Conservation (phyloP, 1,140 invertebrate genomes). For the Glossosoma conforme region DNA sequence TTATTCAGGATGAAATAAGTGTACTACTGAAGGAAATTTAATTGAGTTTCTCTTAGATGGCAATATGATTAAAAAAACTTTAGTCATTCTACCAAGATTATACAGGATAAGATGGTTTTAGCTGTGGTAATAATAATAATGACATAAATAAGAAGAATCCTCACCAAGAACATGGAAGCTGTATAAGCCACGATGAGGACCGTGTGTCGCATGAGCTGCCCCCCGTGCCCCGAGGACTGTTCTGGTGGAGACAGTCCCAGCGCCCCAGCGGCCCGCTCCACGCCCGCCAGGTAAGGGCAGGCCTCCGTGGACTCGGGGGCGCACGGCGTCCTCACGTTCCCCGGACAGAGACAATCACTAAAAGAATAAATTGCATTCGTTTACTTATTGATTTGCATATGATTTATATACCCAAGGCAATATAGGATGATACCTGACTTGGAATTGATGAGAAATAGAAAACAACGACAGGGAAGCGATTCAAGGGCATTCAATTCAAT, state of each 20-base stretch:
- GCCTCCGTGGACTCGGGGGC: constrained; percentile 17
- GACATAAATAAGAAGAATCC: constrained; percentile 38
- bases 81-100: neutral
- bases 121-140: constrained; percentile 2
- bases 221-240: constrained; percentile 38
- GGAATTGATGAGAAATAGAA: too few relatives aligned
- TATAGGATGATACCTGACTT: too few relatives aligned
- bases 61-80: constrained; percentile 7
- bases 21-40: too few relatives aligned
- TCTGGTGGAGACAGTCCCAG: constrained; percentile 42
- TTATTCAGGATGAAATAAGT: too few relatives aligned
- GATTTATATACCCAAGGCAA: too few relatives aligned
- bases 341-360: constrained; percentile 42
- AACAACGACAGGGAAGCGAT: too few relatives aligned
- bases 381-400: too few relatives aligned
- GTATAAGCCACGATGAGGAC: constrained; percentile 76
- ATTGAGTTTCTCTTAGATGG: too few relatives aligned
- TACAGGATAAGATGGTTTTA: neutral
- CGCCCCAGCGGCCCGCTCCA: constrained; percentile 37
- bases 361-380: too few relatives aligned
- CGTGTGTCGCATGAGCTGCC: constrained; percentile 74
- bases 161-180: constrained; percentile 85
- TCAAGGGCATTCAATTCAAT: too few relatives aligned
- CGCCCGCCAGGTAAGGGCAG: constrained; percentile 38
- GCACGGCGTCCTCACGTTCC: constrained; percentile 34